Conservation (phyloP, 1,140 invertebrate species). For the Aphelenchoides fujianensis region DNA sequence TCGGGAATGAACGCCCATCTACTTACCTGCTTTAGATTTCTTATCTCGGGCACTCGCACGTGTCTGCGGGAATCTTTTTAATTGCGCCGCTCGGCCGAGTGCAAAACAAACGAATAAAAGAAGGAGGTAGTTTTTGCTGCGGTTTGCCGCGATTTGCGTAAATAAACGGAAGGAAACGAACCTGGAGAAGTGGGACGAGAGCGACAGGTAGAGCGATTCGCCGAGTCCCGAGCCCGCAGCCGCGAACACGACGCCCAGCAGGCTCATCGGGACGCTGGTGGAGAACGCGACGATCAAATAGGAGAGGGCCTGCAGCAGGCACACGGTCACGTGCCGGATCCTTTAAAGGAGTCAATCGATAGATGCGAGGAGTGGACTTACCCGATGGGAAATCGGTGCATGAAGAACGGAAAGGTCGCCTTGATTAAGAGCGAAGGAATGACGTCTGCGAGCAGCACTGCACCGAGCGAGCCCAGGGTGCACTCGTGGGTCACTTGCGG, state of each 20-base stretch:
- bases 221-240: conserved; percentile 34
- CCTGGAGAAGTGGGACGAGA: conserved; percentile 33
- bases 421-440: conserved; percentile 43
- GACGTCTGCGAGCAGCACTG: conserved; percentile 48
- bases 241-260: conserved; percentile 39
- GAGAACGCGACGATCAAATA: conserved; percentile 45
- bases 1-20: no score
- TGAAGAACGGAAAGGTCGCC: conserved; percentile 44
- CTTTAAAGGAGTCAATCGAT: conserved; percentile 23
- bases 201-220: conserved; percentile 31
- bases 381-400: conserved; percentile 44
- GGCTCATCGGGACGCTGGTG: conserved; percentile 27
- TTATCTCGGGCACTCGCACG: neutral
- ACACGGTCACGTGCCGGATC: conserved; percentile 41
- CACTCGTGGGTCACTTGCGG: conserved; percentile 12
- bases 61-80: neutral
- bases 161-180: conserved; percentile 11
- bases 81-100: neutral
- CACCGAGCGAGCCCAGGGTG: conserved; percentile 25
- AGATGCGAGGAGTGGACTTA: conserved; percentile 13
- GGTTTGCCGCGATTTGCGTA: neutral
- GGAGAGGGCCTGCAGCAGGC: conserved; percentile 20
- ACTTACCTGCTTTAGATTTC: neutral
- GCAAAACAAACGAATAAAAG: neutral
- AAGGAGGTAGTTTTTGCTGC: neutral